Percentiles rank a stretch among this genome's conserved stretches.
Evolutionary conservation across 2,113 vertebrate genomes (phyloP).

Genomic region (Camelus bactrianus): DNA sequence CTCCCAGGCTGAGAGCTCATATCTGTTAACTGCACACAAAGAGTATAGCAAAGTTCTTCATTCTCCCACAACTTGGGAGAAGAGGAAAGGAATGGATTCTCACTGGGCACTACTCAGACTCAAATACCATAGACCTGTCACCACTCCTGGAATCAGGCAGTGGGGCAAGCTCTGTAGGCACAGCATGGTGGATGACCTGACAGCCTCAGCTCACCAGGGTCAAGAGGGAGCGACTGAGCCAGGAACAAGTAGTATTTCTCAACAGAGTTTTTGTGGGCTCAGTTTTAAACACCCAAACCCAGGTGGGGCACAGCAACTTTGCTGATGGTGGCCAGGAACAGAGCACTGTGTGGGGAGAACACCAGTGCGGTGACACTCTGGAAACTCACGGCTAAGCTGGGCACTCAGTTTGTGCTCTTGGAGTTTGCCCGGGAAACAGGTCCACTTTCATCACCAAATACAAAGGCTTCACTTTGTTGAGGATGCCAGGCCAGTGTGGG

Average conservation of each 20-base stretch:
- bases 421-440: slow-evolving; percentile 89
- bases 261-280: slow-evolving; percentile 90
- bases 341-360: slow-evolving; percentile 90
- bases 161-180: slow-evolving; percentile 73
- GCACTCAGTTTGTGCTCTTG: slow-evolving; percentile 83
- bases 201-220: slow-evolving; percentile 93
- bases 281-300: slow-evolving; percentile 90
- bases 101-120: neutral
- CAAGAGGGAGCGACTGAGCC: slow-evolving; percentile 85
- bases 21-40: neutral
- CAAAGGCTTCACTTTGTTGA: slow-evolving; percentile 89
- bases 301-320: slow-evolving; percentile 90
- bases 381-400: slow-evolving; percentile 83
- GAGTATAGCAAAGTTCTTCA: neutral
- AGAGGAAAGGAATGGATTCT: neutral
- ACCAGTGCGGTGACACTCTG: slow-evolving; percentile 87
- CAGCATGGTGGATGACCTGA: slow-evolving; percentile 89
- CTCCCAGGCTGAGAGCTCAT: neutral
- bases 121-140: slow-evolving; percentile 64
- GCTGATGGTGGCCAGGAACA: slow-evolving; percentile 90
- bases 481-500: slow-evolving; percentile 90
- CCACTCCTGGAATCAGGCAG: slow-evolving; percentile 74
- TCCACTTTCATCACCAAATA: slow-evolving; percentile 90
- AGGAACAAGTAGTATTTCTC: slow-evolving; percentile 89
- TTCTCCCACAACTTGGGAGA: neutral